Conservation (phyloP, 2,888 invertebrate species). For the Alitta virens region DNA sequence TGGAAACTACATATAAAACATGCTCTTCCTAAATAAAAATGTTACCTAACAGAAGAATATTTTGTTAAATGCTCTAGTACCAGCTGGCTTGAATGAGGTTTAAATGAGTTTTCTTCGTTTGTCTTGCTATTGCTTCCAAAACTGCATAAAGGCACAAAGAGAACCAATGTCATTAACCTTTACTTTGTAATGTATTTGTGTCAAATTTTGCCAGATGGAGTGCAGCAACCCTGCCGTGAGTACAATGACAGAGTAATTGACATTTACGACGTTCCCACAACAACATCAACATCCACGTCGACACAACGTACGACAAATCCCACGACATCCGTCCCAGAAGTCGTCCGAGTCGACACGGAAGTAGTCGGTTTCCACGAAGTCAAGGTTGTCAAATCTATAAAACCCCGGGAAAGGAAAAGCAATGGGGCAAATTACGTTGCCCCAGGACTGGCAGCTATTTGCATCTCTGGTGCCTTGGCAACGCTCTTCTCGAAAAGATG, state of each 20-base stretch:
- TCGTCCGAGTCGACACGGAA: constrained; percentile 1
- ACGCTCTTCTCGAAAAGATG: no score
- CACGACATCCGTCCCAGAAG: neutral
- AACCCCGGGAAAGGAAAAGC: constrained; percentile 13
- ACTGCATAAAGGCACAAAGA: neutral
- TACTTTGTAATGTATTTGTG: neutral
- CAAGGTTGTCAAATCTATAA: constrained; percentile 5
- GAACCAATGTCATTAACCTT: neutral
- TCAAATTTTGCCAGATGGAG: constrained; percentile 1
- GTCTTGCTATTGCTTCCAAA: neutral
- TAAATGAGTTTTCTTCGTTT: no score
- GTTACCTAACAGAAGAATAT: no score
- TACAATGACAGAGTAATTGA: constrained; percentile 3
- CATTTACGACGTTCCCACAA: neutral
- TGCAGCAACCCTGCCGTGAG: constrained; percentile 12
- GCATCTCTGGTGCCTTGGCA: no score
- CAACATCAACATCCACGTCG: neutral
- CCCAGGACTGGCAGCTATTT: neutral
- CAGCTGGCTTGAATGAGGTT: no score
- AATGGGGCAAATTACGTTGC: constrained; percentile 1
- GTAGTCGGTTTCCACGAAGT: neutral
- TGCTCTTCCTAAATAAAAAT: no score
- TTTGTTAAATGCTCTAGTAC: no score
- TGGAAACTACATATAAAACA: no score
- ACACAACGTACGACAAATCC: neutral